Conservation (phyloP, 2,113 vertebrate species). For the Limanda limanda region DNA sequence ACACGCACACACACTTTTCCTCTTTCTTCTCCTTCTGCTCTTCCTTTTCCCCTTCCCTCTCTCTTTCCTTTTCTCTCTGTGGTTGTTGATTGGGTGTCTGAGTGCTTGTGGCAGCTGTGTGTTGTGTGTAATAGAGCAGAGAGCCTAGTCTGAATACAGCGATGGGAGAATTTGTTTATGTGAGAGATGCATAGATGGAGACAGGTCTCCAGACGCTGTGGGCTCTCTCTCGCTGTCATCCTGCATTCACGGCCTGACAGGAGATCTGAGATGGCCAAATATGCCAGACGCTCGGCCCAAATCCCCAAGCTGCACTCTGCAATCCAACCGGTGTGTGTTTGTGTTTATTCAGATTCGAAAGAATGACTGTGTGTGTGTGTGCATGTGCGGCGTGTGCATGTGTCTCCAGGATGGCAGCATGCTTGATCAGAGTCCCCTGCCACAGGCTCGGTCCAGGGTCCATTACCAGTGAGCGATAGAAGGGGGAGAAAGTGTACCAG, state of each 20-base stretch:
- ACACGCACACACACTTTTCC: conserved; percentile 15
- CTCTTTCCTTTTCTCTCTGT: conserved; percentile 81
- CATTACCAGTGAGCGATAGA: conserved; percentile 77
- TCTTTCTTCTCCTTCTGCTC: conserved; percentile 71
- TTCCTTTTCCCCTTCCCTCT: conserved; percentile 34
- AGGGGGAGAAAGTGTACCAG: conserved; percentile 56
- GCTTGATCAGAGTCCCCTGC: conserved; percentile 75
- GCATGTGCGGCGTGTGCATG: conserved; percentile 30
- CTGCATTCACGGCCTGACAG: conserved; percentile 91
- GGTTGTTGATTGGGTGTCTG: conserved; percentile 99
- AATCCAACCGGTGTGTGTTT: conserved; percentile 71
- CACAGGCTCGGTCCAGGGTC: conserved; percentile 68
- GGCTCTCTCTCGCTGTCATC: conserved; percentile 91
- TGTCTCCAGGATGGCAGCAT: conserved; percentile 54
- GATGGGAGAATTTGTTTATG: conserved; percentile 99
- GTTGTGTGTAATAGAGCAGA: conserved; percentile 99
- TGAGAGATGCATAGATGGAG: conserved; percentile 98
- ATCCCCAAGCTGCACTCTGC: conserved; percentile 73
- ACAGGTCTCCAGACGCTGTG: conserved; percentile 90
- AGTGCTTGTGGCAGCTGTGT: conserved; percentile 99
- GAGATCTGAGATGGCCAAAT: conserved; percentile 92
- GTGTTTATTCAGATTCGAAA: conserved; percentile 82
- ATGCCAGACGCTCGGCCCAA: conserved; percentile 83
- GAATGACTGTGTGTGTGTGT: conserved; percentile 51
- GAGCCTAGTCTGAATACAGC: conserved; percentile 98